phyloP scores from a whole-genome alignment of 2,113 vertebrate species.

The Apodemus sylvaticus region DNA sequence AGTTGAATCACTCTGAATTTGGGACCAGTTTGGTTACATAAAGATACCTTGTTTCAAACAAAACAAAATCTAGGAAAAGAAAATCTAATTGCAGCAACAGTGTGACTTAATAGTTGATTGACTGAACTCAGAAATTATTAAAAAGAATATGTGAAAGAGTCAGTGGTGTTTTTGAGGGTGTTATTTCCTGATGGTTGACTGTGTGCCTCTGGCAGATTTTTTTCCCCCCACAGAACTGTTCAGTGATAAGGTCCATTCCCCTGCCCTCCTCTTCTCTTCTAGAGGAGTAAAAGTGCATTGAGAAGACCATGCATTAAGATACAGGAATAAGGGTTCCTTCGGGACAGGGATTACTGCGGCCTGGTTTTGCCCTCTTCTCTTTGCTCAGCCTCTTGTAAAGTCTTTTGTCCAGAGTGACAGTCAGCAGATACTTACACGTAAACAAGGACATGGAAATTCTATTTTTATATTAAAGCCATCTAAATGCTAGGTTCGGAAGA shows the following conservation, averaged over 20 bases:
- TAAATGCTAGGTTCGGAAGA: background rate
- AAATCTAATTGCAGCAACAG: background rate
- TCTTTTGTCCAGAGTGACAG: background rate
- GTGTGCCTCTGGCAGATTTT: background rate
- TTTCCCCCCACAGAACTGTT: background rate
- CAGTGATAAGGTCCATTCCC: background rate
- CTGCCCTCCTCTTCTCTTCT: background rate
- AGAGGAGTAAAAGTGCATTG: background rate
- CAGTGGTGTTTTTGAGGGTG: background rate
- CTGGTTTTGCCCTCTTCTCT: background rate
- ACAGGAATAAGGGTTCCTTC: background rate
- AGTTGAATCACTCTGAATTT: background rate
- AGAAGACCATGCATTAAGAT: background rate
- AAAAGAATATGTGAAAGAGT: background rate
- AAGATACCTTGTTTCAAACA: background rate
- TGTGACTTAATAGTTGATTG: background rate
- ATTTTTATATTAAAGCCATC: constrained; percentile 42
- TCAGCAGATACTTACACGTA: background rate
- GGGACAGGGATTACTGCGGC: background rate
- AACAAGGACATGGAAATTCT: background rate
- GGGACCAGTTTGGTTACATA: background rate
- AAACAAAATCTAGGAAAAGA: background rate
- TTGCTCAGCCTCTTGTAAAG: background rate
- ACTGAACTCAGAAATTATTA: constrained; percentile 23
- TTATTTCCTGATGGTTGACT: background rate